Evolutionary conservation across 1,140 invertebrate species (phyloP).

Genomic region (Gonioctena quinquepunctata): DNA sequence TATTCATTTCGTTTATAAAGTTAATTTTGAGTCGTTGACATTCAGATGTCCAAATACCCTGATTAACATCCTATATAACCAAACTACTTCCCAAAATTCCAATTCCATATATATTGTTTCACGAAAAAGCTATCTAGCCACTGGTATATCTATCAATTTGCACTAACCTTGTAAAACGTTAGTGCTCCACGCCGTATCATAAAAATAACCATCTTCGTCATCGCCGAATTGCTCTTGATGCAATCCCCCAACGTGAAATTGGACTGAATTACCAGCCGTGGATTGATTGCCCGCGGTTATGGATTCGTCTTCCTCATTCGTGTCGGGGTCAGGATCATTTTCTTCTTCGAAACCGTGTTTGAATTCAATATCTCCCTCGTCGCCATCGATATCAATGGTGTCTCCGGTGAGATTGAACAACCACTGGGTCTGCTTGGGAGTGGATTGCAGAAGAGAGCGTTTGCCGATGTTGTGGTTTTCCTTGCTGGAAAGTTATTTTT

Average conservation of each 20-base stretch:
- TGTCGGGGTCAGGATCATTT: constrained; percentile 16
- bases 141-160: neutral
- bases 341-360: constrained; percentile 31
- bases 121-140: too few relatives aligned
- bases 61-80: too few relatives aligned
- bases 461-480: neutral
- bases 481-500: neutral
- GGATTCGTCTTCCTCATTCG: neutral
- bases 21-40: too few relatives aligned
- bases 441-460: neutral
- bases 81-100: too few relatives aligned
- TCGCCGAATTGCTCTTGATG: constrained; percentile 11
- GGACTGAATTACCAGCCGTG: neutral
- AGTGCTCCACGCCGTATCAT: constrained; percentile 54
- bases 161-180: constrained; percentile 28
- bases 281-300: constrained; percentile 4
- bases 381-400: constrained; percentile 35
- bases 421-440: constrained; percentile 13
- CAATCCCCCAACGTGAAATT: neutral
- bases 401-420: constrained; percentile 60
- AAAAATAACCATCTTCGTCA: constrained; percentile 58
- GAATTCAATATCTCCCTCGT: constrained; percentile 13
- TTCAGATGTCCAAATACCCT: too few relatives aligned
- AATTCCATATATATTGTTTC: too few relatives aligned
- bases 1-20: too few relatives aligned